Conservation (phyloP, 2,113 vertebrate genomes). For the Nannobrachium achirus region DNA sequence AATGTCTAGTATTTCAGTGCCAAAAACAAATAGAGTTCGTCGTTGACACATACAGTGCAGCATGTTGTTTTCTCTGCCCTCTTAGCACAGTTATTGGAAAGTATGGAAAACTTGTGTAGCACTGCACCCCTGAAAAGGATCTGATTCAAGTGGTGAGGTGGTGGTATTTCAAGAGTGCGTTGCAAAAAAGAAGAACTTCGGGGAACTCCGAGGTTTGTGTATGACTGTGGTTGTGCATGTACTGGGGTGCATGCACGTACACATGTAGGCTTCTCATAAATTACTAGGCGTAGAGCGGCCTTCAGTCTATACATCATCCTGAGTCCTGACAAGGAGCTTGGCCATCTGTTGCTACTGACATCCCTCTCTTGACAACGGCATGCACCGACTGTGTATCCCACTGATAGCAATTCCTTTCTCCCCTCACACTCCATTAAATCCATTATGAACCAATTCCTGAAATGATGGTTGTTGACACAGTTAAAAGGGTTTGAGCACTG, state of each 20-base stretch:
- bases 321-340: neutral
- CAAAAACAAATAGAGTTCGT: slow-evolving; percentile 23
- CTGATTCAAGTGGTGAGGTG: no score
- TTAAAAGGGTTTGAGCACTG: slow-evolving; percentile 33
- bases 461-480: slow-evolving; percentile 23
- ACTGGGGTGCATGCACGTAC: no score
- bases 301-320: neutral
- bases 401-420: slow-evolving; percentile 36
- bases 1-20: neutral
- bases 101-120: no score
- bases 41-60: neutral
- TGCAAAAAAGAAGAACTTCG: no score
- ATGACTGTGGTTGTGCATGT: neutral
- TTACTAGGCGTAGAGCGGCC: no score
- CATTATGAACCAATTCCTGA: slow-evolving; percentile 22
- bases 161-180: no score
- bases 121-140: no score
- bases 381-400: slow-evolving; percentile 16
- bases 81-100: neutral
- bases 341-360: slow-evolving; percentile 41
- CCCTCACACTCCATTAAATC: slow-evolving; percentile 36
- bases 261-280: no score
- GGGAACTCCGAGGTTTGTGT: neutral
- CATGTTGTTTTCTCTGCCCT: slow-evolving; percentile 11
- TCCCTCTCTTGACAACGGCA: slow-evolving; percentile 16